These are phyloP conservation scores for Perognathus longimembris DNA, from an alignment of 2,113 vertebrate species.

Conservation along the genomic window DNA sequence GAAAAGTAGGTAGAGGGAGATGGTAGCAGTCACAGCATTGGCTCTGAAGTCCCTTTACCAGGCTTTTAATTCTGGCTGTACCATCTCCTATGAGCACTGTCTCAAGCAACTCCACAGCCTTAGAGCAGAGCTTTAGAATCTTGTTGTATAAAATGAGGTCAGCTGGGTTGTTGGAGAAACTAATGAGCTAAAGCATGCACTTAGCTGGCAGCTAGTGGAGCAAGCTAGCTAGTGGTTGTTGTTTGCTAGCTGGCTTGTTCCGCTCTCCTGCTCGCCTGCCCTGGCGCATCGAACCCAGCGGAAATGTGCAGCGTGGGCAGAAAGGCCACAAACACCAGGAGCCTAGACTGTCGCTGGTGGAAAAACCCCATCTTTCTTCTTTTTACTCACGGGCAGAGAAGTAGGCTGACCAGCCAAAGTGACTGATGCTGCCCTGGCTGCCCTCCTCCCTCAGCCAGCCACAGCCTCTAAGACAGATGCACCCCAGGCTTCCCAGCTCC, in stretches of 20 bases:
- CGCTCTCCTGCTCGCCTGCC: not conserved
- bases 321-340: not conserved
- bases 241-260: not conserved
- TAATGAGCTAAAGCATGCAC: not conserved
- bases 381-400: not conserved
- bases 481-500: fast-evolving
- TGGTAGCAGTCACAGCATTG: not conserved
- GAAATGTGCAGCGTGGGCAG: not conserved
- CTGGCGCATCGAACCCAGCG: not conserved
- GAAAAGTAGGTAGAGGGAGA: not conserved
- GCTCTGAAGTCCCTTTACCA: not conserved
- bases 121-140: not conserved
- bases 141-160: not conserved
- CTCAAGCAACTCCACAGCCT: not conserved
- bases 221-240: not conserved
- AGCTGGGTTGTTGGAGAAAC: not conserved
- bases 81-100: too few relatives aligned
- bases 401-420: not conserved
- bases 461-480: not conserved
- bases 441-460: not conserved
- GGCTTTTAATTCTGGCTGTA: not conserved
- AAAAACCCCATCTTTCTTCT: not conserved
- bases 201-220: not conserved
- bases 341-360: not conserved
- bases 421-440: not conserved